Evolutionary conservation across 2,797 vertebrate species (phyloP).

Genomic region (Chrysocyon brachyurus): DNA sequence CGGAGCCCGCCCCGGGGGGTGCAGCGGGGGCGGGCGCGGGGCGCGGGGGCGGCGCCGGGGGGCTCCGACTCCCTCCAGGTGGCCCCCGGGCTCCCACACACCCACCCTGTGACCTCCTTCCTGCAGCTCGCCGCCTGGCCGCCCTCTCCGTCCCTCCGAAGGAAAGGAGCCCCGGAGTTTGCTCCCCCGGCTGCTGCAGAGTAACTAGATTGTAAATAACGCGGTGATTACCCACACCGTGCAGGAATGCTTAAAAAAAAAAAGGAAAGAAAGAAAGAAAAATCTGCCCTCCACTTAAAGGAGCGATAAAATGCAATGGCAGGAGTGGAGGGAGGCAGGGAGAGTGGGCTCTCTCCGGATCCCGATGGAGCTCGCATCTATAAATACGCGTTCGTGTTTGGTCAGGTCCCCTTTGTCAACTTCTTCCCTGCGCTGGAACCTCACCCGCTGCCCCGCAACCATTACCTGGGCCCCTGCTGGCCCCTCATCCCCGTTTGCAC

Average conservation of each 20-base stretch:
- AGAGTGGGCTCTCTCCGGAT: constrained; percentile 31
- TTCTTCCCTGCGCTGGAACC: constrained; percentile 76
- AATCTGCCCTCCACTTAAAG: constrained; percentile 54
- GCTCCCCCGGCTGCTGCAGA: constrained; percentile 74
- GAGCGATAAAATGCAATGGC: constrained; percentile 54
- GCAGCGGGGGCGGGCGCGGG: constrained; percentile 29
- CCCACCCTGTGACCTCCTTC: constrained; percentile 73
- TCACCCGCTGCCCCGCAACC: constrained; percentile 14
- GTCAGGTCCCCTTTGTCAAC: constrained; percentile 80
- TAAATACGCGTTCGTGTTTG: constrained; percentile 49
- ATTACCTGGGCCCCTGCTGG: constrained; percentile 15
- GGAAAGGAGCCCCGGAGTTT: constrained; percentile 72
- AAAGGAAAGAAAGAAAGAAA: not conserved
- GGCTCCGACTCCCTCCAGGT: constrained; percentile 64
- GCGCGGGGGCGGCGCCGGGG: constrained; percentile 62
- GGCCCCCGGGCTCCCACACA: constrained; percentile 48
- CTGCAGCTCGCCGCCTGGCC: constrained; percentile 42
- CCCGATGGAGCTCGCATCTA: constrained; percentile 58
- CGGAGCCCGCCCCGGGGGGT: constrained; percentile 75
- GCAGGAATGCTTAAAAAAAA: constrained; percentile 41
- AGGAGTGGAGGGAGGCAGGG: constrained; percentile 18
- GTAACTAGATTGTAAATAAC: constrained; percentile 79
- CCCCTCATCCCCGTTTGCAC: not conserved
- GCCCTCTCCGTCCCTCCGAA: constrained; percentile 68
- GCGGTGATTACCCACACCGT: constrained; percentile 61